Conservation (phyloP, 2,797 vertebrate species). For the Rhinichthys osculus region DNA sequence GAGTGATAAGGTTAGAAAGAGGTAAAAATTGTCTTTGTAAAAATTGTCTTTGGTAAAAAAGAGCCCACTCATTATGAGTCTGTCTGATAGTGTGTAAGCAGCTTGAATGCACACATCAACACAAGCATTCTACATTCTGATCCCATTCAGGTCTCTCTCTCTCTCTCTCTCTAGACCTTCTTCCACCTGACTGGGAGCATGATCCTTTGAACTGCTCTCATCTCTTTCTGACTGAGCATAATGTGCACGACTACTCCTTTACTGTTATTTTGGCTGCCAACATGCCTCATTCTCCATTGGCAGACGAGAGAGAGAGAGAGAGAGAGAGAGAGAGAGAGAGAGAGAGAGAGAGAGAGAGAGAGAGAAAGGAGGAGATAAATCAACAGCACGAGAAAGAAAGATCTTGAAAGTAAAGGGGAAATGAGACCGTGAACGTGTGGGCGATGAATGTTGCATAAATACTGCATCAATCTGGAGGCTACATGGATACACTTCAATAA, state of each 20-base stretch:
- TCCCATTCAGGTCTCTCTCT: neutral
- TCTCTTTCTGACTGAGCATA: conserved; percentile 46
- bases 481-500: conserved; percentile 71
- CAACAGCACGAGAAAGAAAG: conserved; percentile 17
- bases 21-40: too few relatives aligned
- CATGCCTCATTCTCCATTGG: conserved; percentile 48
- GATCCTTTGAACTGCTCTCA: conserved; percentile 44
- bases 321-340: too few relatives aligned
- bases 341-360: neutral
- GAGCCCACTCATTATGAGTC: neutral
- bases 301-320: conserved; percentile 26
- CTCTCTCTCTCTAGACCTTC: neutral
- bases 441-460: conserved; percentile 70
- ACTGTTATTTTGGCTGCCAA: conserved; percentile 61
- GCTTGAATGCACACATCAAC: conserved; percentile 13
- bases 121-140: conserved; percentile 20
- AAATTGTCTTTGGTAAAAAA: neutral
- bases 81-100: neutral
- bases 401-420: conserved; percentile 30
- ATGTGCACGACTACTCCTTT: conserved; percentile 25
- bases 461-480: conserved; percentile 72
- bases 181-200: conserved; percentile 34
- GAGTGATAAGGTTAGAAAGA: neutral
- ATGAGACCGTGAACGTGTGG: conserved; percentile 51
- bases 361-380: conserved; percentile 24